Evolutionary conservation across 2,888 invertebrate genomes (phyloP).

Genomic region (Geophilus truncorum): DNA sequence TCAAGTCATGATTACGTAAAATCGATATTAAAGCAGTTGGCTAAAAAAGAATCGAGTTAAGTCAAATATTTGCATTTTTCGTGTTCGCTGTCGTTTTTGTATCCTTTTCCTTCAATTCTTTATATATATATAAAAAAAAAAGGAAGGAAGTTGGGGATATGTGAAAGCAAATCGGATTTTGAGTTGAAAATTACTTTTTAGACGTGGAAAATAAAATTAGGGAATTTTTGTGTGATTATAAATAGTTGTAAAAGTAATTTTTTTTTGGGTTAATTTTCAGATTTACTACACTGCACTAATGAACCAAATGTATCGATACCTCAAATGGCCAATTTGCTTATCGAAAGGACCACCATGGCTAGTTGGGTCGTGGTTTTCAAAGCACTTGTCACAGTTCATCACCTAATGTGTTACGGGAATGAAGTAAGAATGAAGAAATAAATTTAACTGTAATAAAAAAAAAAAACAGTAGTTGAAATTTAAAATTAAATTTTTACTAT

Average conservation of each 20-base stretch:
- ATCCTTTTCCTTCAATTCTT: background rate
- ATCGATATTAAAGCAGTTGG: too few relatives aligned
- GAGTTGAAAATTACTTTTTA: too few relatives aligned
- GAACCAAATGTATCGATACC: slow-evolving; percentile 99
- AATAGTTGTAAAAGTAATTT: background rate
- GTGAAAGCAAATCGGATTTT: background rate
- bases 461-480: too few relatives aligned
- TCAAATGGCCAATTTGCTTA: slow-evolving; percentile 94
- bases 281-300: slow-evolving; percentile 98
- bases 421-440: too few relatives aligned
- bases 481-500: too few relatives aligned
- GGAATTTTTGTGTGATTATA: background rate
- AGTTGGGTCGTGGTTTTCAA: slow-evolving; percentile 99
- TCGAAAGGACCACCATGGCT: slow-evolving; percentile 94
- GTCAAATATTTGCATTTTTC: background rate
- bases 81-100: background rate
- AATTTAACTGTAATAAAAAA: too few relatives aligned
- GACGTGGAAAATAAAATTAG: too few relatives aligned
- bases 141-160: background rate
- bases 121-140: background rate
- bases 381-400: slow-evolving; percentile 95
- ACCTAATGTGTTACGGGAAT: slow-evolving; percentile 99
- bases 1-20: too few relatives aligned
- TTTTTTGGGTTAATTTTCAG: slow-evolving; percentile 54
- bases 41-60: too few relatives aligned